These are phyloP conservation scores for Plagiodera versicolora DNA, from an alignment of 2,888 invertebrate genomes.

Conservation along the genomic window DNA sequence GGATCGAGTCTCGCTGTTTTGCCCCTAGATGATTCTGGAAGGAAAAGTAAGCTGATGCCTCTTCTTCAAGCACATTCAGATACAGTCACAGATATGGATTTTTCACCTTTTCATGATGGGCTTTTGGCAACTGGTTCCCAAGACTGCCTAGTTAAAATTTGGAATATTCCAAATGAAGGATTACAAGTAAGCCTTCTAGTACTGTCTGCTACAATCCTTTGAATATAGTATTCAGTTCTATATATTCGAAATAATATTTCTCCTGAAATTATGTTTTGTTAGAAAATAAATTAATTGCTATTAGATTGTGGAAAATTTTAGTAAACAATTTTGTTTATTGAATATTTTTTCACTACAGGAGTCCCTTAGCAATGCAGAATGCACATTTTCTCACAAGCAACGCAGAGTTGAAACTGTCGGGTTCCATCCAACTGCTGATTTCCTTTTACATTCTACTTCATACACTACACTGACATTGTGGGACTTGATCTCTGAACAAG, in stretches of 20 bases:
- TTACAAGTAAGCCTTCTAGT: conserved; percentile 48
- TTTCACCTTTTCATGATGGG: conserved; percentile 94
- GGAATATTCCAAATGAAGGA: conserved; percentile 85
- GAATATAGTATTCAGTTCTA: too few species aligned
- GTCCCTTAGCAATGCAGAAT: conserved; percentile 75
- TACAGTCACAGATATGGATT: conserved; percentile 92
- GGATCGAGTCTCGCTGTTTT: conserved; percentile 89
- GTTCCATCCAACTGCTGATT: conserved; percentile 90
- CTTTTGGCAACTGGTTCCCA: conserved; percentile 88
- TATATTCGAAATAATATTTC: too few species aligned
- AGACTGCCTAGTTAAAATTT: conserved; percentile 86
- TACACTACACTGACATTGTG: conserved; percentile 81
- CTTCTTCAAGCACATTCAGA: conserved; percentile 84
- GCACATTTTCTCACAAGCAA: conserved; percentile 81
- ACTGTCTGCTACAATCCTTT: not conserved
- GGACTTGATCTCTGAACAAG: conserved; percentile 83
- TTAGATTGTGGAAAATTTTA: too few species aligned
- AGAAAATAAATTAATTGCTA: too few species aligned
- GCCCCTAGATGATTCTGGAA: conserved; percentile 84
- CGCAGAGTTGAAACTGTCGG: conserved; percentile 85
- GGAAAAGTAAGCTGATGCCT: conserved; percentile 87
- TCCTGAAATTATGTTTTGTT: too few species aligned
- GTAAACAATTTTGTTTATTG: not conserved
- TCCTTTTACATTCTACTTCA: conserved; percentile 83
- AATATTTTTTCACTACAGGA: conserved; percentile 57